These are phyloP conservation scores for Apantesis nais DNA, from an alignment of 2,888 invertebrate genomes.

Conservation along the genomic window DNA sequence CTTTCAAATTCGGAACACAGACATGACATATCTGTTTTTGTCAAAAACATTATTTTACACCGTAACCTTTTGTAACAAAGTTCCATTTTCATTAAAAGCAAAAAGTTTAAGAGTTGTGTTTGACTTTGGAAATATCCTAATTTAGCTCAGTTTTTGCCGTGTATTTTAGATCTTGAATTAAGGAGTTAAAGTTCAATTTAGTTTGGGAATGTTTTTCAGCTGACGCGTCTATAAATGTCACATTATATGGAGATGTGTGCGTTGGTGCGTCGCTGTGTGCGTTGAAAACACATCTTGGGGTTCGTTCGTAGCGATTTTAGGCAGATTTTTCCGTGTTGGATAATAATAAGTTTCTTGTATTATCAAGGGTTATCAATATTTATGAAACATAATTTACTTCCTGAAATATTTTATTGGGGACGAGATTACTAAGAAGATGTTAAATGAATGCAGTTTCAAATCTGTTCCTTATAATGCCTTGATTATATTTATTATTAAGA, in stretches of 20 bases:
- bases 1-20: constrained; percentile 78
- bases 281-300: constrained; percentile 78
- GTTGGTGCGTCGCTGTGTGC: constrained; percentile 59
- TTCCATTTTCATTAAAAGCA: constrained; percentile 40
- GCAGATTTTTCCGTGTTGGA: constrained; percentile 65
- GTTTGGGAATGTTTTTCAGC: constrained; percentile 68
- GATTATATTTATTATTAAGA: neutral
- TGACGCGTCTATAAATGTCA: constrained; percentile 81
- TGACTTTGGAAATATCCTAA: constrained; percentile 82
- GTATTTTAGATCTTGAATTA: constrained; percentile 51
- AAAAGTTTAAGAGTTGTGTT: constrained; percentile 71
- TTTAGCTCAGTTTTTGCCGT: constrained; percentile 59
- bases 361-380: constrained; percentile 42
- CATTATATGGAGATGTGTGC: constrained; percentile 61
- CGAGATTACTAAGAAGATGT: neutral
- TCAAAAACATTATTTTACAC: constrained; percentile 46
- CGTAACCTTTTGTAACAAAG: constrained; percentile 42
- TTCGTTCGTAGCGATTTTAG: constrained; percentile 64
- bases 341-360: constrained; percentile 52
- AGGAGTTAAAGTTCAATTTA: constrained; percentile 52
- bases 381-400: constrained; percentile 7
- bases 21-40: constrained; percentile 74
- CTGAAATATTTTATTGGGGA: neutral
- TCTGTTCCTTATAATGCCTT: neutral
- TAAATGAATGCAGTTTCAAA: neutral